Base-by-base conservation (phyloP, 2,888 invertebrate species). In the Eupithecia subfuscata region DNA sequence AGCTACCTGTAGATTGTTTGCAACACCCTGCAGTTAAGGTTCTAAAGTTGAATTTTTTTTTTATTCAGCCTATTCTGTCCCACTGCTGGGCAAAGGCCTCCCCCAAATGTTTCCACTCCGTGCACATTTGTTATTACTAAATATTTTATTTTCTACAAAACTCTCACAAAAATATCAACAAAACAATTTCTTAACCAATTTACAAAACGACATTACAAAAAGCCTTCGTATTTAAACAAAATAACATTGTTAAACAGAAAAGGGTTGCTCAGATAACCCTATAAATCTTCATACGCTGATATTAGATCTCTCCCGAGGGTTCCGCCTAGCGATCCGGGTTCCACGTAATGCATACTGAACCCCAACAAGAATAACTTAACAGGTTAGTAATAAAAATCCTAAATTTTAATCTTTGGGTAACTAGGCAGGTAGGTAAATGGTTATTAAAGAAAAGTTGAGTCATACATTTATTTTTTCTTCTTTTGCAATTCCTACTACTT, bases 271-370 rank as follows among this genome's bases (percentile, higher is more conserved):
- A 60, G 60, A 60, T 60, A 60, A 25, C 60, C 60, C 67, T 67
- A 40, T 67, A 67, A 67, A 67, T 67, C 67, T 40, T 40, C 34
- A 67, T 37, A 30, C 64, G 67, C 40, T 67, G 67, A 67, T n/a
- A 67, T 37, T n/a, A 67, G 67, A 67, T 40, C 40, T 40, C 40
- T 67, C 67, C 67, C 34, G 34, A 40, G 67, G 67, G 67, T 40
- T 67, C 37, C 37, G 64, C 64, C 22, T 25, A 25, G 60, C 60
- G 18, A 34, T 64, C 30, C 64, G 18, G 30, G 34, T 64, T 16
- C 34, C 64, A 18, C 18, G 64, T 34, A 64, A 64, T 64, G 30
- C 30, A 64, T 30, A 64, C 60, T 25, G 60, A 25, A 25, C 60
- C 60, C 12, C 22, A 60, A 60, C 60, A 60, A 60, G 60, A 60